Conservation (phyloP, 2,113 vertebrate genomes). For the Orcinus orca region DNA sequence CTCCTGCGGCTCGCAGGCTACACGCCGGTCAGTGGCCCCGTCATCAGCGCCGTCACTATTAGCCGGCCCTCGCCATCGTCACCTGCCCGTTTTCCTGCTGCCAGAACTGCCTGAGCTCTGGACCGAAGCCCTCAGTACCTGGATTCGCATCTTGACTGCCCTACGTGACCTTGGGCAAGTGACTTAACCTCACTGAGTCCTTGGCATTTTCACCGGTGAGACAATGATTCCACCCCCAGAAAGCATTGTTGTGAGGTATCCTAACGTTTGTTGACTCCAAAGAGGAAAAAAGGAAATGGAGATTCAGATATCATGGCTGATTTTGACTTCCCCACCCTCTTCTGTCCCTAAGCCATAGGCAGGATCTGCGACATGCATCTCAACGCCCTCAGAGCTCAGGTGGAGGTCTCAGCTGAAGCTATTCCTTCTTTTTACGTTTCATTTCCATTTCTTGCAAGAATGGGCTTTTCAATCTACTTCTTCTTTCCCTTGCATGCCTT, state of each 20-base stretch:
- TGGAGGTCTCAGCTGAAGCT: background rate
- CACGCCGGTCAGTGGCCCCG: background rate
- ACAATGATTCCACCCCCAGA: background rate
- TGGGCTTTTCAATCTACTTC: conserved; percentile 1
- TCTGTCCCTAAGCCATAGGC: background rate
- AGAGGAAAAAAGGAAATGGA: background rate
- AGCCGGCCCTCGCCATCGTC: background rate
- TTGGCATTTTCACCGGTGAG: background rate
- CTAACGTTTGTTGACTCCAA: background rate
- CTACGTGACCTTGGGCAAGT: background rate
- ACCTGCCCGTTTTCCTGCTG: background rate
- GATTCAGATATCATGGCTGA: background rate
- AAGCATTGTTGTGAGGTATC: background rate
- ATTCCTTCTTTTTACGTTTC: background rate
- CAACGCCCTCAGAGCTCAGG: background rate
- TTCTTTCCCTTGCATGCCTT: background rate
- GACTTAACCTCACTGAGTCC: background rate
- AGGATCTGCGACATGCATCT: background rate
- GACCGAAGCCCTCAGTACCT: background rate
- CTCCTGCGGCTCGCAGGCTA: background rate
- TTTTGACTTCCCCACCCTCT: background rate
- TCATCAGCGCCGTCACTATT: conserved; percentile 48
- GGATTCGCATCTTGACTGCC: background rate
- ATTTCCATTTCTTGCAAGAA: background rate
- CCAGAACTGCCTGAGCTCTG: background rate